Evolutionary conservation across 2,888 invertebrate genomes (phyloP), one percentile per base, ranked within the genome.

Genomic region (Bruchidius siliquastri): DNA sequence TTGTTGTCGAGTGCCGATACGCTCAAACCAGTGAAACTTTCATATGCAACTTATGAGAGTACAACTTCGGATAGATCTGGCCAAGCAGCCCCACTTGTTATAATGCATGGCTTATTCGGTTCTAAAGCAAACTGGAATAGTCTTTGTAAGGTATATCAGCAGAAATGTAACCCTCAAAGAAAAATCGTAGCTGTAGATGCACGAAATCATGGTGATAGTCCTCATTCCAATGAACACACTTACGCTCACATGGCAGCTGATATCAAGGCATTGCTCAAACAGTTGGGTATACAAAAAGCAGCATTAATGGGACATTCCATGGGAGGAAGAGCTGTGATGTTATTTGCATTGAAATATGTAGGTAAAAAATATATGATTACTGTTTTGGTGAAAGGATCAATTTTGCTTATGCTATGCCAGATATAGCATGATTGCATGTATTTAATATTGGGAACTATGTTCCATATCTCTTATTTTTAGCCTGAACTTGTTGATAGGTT

Each of bases 191-290:
- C 93, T 6, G 89, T 97, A 49, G 99, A 99, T 87, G 93, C 95
- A 6, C 90, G 98, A 83, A 98, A 99, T 87, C 99, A 99, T 86
- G 99, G 98, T 0, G 96, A 96, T 77, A 97, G 97, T 83, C 93
- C 94, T 0, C 97, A 97, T 84, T 88, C 91, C 0, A 79, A 88
- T 0, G 89, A 91, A 0, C 94, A 96, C 86, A 90, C 89, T 22
- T 97, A 96, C 83, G 86, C 88, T 13, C 89, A 91, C 68, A 90
- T 97, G 89, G 91, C 93, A 0, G 88, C 88, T 72, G 98, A 98
- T 86, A 83, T 97, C 3, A 84, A 89, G 13, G 87, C 89, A 68
- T 88, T 96, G 68, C 86, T 94, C 75, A 88, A 90, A 79, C 90
- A 91, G 77, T 85, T 92, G 69, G 87, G 89, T 21, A 87, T 95